phyloP scores from a whole-genome alignment of 1,140 invertebrate genomes.

The Limonius californicus region DNA sequence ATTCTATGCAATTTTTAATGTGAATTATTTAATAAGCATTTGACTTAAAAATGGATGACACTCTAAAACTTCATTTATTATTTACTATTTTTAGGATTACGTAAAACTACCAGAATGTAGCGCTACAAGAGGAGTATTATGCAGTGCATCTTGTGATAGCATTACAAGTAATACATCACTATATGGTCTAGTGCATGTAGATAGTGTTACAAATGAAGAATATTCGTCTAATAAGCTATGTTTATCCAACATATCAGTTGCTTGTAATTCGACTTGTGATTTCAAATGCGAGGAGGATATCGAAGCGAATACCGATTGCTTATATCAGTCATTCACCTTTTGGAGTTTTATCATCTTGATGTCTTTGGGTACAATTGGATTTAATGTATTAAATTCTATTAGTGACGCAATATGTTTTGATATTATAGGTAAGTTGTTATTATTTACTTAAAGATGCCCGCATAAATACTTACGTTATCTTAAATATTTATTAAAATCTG shows the following conservation, averaged over 20 bases:
- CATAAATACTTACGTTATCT: no score
- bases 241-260: not conserved
- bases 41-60: no score
- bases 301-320: conserved; percentile 22
- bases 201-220: no score
- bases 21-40: no score
- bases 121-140: not conserved
- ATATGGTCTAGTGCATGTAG: no score
- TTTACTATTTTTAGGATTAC: not conserved
- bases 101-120: not conserved
- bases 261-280: not conserved
- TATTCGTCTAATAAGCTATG: no score
- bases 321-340: conserved; percentile 51
- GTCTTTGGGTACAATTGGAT: conserved; percentile 67
- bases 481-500: no score
- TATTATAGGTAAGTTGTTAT: conserved; percentile 62
- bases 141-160: no score
- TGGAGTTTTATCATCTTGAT: conserved; percentile 69
- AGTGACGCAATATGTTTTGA: conserved; percentile 80
- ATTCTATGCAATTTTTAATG: no score
- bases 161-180: no score
- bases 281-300: conserved; percentile 17
- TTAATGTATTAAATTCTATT: conserved; percentile 72
- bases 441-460: no score
- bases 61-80: no score